These are phyloP conservation scores for Monochamus alternatus DNA, from an alignment of 2,888 invertebrate genomes.

Conservation along the genomic window DNA sequence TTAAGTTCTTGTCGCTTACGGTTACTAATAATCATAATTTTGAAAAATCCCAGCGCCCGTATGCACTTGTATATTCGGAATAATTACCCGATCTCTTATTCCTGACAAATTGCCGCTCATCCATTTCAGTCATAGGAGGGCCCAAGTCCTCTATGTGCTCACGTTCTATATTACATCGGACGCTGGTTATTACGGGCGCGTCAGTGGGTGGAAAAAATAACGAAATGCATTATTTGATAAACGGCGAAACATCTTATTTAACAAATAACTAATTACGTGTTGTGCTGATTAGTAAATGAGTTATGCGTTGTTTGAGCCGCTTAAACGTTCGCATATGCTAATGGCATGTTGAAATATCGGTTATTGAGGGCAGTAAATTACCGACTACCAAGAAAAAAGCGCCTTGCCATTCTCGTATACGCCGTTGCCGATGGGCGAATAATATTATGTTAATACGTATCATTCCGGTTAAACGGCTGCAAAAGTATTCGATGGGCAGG, in stretches of 20 bases:
- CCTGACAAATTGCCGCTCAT: constrained; percentile 14
- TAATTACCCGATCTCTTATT: constrained; percentile 38
- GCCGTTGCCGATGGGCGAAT: constrained; percentile 48
- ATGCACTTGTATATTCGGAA: constrained; percentile 23
- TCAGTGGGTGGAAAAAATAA: constrained; percentile 43
- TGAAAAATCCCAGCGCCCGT: constrained; percentile 34
- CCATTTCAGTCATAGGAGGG: neutral
- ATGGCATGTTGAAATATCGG: constrained; percentile 61
- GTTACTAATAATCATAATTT: constrained; percentile 38
- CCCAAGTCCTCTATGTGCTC: constrained; percentile 18
- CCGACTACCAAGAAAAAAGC: constrained; percentile 52
- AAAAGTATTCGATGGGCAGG: constrained; percentile 1
- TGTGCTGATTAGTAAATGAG: constrained; percentile 65
- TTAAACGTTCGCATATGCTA: constrained; percentile 57
- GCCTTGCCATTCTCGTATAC: constrained; percentile 51
- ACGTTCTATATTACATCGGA: constrained; percentile 43
- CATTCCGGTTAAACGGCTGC: constrained; percentile 38
- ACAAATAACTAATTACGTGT: constrained; percentile 65
- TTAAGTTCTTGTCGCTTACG: constrained; percentile 15
- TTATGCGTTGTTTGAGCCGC: constrained; percentile 61
- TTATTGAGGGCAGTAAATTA: constrained; percentile 61
- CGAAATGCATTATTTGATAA: constrained; percentile 53
- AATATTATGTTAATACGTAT: constrained; percentile 45
- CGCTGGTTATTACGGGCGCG: constrained; percentile 46
- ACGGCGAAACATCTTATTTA: constrained; percentile 61